Conservation (phyloP, 2,888 invertebrate genomes). For the Mayetiola destructor region DNA sequence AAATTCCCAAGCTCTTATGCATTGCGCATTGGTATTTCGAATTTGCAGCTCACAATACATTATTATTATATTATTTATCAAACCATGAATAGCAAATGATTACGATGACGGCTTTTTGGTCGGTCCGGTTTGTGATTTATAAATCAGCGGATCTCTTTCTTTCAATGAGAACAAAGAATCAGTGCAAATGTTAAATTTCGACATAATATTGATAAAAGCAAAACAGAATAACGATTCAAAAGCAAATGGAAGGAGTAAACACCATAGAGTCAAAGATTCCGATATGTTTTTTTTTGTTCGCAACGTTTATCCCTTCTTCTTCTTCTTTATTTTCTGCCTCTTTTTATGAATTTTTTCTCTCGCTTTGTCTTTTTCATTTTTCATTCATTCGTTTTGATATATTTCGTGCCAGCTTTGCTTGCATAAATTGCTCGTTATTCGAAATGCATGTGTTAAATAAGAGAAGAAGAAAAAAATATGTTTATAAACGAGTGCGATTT, state of each 20-base stretch:
- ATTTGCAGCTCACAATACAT: too few species aligned
- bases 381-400: not conserved
- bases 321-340: not conserved
- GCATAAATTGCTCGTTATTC: not conserved
- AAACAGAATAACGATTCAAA: not conserved
- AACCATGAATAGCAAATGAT: too few species aligned
- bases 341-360: not conserved
- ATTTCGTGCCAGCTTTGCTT: too few species aligned
- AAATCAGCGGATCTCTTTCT: too few species aligned
- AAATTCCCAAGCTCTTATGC: too few species aligned
- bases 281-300: not conserved
- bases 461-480: too few species aligned
- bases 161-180: not conserved
- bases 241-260: not conserved
- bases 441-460: not conserved
- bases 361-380: not conserved
- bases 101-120: too few species aligned
- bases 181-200: not conserved
- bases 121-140: too few species aligned
- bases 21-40: too few species aligned
- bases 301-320: not conserved
- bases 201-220: slow-evolving; percentile 4
- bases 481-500: not conserved
- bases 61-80: too few species aligned
- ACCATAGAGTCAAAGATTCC: not conserved